Conservation (phyloP, 2,113 vertebrate species). For the Tinamus guttatus region DNA sequence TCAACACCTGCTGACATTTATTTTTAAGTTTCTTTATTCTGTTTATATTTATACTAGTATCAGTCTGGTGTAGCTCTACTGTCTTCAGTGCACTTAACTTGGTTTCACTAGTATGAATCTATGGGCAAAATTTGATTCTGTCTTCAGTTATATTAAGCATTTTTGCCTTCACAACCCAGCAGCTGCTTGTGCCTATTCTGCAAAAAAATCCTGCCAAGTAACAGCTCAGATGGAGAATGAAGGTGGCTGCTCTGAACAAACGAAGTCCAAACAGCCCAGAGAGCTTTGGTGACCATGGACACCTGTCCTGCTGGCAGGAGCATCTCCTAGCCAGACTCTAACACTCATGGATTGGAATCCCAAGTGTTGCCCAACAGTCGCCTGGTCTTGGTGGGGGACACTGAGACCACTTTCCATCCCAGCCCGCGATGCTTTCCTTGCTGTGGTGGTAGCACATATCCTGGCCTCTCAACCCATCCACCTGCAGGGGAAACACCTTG, state of each 20-base stretch:
- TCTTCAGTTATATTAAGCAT: background rate
- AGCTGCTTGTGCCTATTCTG: background rate
- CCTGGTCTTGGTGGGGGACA: background rate
- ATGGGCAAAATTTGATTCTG: background rate
- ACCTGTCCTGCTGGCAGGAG: background rate
- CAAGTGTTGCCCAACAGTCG: background rate
- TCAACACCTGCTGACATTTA: background rate
- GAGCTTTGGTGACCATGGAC: background rate
- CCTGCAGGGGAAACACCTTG: background rate
- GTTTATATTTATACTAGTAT: background rate
- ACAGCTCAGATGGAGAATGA: background rate
- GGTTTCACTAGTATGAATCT: background rate
- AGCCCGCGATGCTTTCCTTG: background rate
- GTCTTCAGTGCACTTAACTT: background rate
- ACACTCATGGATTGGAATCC: rapidly evolving
- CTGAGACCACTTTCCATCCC: background rate
- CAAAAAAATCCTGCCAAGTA: background rate
- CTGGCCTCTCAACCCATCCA: background rate
- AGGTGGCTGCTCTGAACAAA: constrained; percentile 12
- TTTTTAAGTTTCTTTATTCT: background rate
- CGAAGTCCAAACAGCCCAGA: background rate
- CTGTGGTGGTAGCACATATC: background rate
- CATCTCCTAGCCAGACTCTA: background rate
- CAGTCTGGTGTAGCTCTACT: background rate
- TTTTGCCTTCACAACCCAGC: background rate